Evolutionary conservation across 1,140 invertebrate genomes (phyloP).

Genomic region (Drosophila quadrilineata): DNA sequence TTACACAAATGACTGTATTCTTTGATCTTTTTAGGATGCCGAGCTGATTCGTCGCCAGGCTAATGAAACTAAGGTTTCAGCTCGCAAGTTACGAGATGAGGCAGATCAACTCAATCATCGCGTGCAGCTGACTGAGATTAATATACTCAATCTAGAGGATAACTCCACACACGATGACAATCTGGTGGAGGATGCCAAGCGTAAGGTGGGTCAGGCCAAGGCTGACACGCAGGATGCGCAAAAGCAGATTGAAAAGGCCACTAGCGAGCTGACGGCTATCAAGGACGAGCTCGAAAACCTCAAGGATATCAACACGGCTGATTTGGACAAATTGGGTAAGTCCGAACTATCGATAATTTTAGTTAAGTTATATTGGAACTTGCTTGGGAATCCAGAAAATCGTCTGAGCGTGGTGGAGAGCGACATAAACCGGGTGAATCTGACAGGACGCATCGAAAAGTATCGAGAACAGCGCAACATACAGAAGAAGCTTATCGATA

Average conservation of each 20-base stretch:
- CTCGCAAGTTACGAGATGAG: constrained; percentile 88
- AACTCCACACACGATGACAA: constrained; percentile 88
- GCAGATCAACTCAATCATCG: constrained; percentile 87
- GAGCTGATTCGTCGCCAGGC: constrained; percentile 89
- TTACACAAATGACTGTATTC: not conserved
- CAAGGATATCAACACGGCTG: constrained; percentile 87
- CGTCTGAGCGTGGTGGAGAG: constrained; percentile 88
- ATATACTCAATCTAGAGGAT: constrained; percentile 88
- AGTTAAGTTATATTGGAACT: not conserved
- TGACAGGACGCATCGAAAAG: constrained; percentile 88
- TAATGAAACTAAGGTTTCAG: constrained; percentile 88
- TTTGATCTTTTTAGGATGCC: constrained; percentile 83
- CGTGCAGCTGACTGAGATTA: constrained; percentile 87
- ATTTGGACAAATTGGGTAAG: constrained; percentile 85
- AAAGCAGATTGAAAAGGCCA: constrained; percentile 90
- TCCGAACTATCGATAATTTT: not conserved
- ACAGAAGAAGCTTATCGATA: constrained; percentile 90
- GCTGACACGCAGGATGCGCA: constrained; percentile 89
- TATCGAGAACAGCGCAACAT: constrained; percentile 88
- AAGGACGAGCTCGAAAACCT: constrained; percentile 90
- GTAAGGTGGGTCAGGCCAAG: constrained; percentile 92
- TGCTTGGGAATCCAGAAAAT: constrained; percentile 83
- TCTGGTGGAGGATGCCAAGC: constrained; percentile 87
- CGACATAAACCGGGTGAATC: constrained; percentile 87
- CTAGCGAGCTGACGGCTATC: constrained; percentile 90